phyloP scores from a whole-genome alignment of 2,888 invertebrate genomes.

The Poecilobothrus nobilitatus region DNA sequence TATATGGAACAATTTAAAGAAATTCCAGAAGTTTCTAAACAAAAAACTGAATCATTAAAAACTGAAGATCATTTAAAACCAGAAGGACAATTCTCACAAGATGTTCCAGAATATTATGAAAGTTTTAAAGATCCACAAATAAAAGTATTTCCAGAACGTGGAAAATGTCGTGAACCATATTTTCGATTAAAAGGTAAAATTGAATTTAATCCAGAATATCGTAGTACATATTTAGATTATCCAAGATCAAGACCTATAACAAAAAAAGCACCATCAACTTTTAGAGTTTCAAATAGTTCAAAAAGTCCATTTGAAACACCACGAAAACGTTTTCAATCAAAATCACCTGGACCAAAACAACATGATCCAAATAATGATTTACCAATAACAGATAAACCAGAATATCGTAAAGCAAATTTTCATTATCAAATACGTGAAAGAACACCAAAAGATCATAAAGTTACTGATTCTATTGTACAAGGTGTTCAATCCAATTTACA shows the following conservation, averaged over 20 bases:
- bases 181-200: constrained; percentile 40
- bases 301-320: constrained; percentile 16
- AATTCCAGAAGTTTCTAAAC: constrained; percentile 31
- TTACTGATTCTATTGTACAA: constrained; percentile 5
- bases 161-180: constrained; percentile 39
- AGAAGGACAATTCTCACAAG: constrained; percentile 36
- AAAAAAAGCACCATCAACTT: constrained; percentile 37
- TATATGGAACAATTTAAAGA: constrained; percentile 39
- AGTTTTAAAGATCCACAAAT: constrained; percentile 42
- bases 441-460: constrained; percentile 28
- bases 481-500: background rate
- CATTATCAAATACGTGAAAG: constrained; percentile 38
- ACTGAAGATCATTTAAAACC: constrained; percentile 36
- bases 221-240: constrained; percentile 39
- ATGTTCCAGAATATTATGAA: constrained; percentile 41
- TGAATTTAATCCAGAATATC: constrained; percentile 43
- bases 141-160: constrained; percentile 39
- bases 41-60: constrained; percentile 31
- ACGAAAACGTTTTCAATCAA: constrained; percentile 14
- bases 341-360: constrained; percentile 24
- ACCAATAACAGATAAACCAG: constrained; percentile 38
- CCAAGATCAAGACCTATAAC: constrained; percentile 40
- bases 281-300: constrained; percentile 24
- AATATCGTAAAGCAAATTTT: constrained; percentile 40
- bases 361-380: constrained; percentile 18